phyloP scores from a whole-genome alignment of 2,888 invertebrate genomes.

The Gnatocerus cornutus region DNA sequence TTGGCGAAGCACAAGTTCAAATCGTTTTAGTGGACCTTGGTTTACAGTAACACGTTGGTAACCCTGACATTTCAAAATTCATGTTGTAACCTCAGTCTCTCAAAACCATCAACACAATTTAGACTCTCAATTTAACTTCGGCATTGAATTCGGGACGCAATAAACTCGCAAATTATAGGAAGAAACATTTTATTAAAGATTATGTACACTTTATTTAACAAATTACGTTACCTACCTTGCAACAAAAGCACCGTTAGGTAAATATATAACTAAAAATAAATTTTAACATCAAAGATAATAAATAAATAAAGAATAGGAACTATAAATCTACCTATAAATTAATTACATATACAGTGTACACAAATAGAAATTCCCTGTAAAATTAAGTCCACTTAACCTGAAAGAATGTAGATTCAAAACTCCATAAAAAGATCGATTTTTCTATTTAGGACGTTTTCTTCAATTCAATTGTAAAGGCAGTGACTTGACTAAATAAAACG shows the following conservation, averaged over 20 bases:
- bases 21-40: no score
- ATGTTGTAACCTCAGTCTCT: no score
- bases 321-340: slow-evolving; percentile 28
- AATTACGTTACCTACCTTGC: slow-evolving; percentile 30
- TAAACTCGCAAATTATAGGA: slow-evolving; percentile 11
- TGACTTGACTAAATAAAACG: slow-evolving; percentile 30
- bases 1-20: no score
- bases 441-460: slow-evolving; percentile 33
- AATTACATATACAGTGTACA: slow-evolving; percentile 4
- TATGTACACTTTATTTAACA: slow-evolving; percentile 33
- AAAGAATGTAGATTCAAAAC: not conserved
- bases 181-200: slow-evolving; percentile 47
- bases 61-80: no score
- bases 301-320: slow-evolving; percentile 35
- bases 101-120: no score
- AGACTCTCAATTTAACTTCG: no score
- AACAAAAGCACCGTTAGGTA: slow-evolving; percentile 33
- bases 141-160: no score
- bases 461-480: slow-evolving; percentile 20
- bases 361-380: slow-evolving; percentile 3
- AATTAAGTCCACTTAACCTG: not conserved
- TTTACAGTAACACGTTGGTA: no score
- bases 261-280: slow-evolving; percentile 23
- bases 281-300: slow-evolving; percentile 23
- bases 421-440: slow-evolving; percentile 12